phyloP scores from a whole-genome alignment of 2,113 vertebrate species.

The Tauraco erythrolophus region DNA sequence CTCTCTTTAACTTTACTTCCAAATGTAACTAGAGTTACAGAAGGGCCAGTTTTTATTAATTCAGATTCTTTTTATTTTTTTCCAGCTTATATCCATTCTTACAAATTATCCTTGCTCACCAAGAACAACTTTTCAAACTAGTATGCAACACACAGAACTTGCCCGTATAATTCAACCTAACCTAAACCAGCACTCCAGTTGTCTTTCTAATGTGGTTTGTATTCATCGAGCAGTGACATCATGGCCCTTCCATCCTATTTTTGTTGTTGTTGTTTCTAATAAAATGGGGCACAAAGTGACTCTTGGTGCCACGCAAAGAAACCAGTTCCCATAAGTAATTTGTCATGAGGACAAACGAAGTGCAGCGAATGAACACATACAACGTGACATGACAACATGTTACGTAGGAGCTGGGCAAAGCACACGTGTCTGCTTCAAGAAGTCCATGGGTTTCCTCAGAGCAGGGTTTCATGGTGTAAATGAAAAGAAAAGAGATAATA shows the following conservation, averaged over 20 bases:
- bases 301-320: constrained; percentile 43
- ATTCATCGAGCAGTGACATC: constrained; percentile 85
- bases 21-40: constrained; percentile 18
- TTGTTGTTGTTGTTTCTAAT: constrained; percentile 47
- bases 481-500: too few species aligned
- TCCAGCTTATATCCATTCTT: constrained; percentile 14
- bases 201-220: constrained; percentile 85
- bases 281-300: constrained; percentile 48
- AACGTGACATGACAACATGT: neutral
- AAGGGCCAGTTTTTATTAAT: constrained; percentile 20
- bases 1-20: constrained; percentile 54
- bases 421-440: neutral
- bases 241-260: constrained; percentile 82
- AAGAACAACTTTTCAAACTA: constrained; percentile 77
- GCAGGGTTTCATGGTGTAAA: too few species aligned
- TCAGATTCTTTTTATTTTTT: neutral
- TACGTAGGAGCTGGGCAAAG: neutral
- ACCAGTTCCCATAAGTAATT: constrained; percentile 56
- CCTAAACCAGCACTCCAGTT: constrained; percentile 78
- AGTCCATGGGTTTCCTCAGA: neutral
- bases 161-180: constrained; percentile 74
- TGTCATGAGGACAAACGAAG: constrained; percentile 60
- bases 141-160: constrained; percentile 69
- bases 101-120: constrained; percentile 26
- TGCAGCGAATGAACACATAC: constrained; percentile 46